Evolutionary conservation across 2,888 invertebrate species (phyloP).

Genomic region (Glyphotaelius pellucidus): DNA sequence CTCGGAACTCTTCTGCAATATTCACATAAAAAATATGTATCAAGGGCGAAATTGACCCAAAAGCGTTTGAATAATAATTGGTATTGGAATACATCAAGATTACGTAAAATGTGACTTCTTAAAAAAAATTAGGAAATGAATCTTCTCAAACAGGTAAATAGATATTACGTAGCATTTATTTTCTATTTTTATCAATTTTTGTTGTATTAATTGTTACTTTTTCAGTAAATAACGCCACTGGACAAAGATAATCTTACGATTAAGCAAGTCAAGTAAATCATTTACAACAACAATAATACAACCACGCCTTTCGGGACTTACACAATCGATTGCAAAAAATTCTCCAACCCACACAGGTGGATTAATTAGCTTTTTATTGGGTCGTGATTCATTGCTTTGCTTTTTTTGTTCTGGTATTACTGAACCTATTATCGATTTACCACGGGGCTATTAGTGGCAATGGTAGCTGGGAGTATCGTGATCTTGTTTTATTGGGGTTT

Average conservation of each 20-base stretch:
- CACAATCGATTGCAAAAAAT: conserved; percentile 28
- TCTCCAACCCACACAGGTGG: conserved; percentile 55
- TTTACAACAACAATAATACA: neutral
- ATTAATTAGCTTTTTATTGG: conserved; percentile 62
- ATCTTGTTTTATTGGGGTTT: conserved; percentile 41
- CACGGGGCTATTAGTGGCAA: conserved; percentile 47
- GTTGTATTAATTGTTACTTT: no score
- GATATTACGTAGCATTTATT: no score
- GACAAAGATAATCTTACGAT: neutral
- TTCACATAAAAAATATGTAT: no score
- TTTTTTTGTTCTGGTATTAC: conserved; percentile 53
- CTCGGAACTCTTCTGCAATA: no score
- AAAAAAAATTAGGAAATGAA: no score
- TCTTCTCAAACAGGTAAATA: no score
- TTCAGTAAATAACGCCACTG: neutral
- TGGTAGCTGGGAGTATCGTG: neutral
- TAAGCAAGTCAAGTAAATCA: conserved; percentile 26
- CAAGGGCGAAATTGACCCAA: no score
- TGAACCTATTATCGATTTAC: conserved; percentile 57
- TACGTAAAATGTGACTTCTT: no score
- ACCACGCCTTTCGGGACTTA: conserved; percentile 45
- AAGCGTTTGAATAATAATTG: no score
- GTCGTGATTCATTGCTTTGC: conserved; percentile 59
- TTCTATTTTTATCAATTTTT: no score
- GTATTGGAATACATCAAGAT: no score